Evolutionary conservation across 1,140 invertebrate genomes (phyloP).

Genomic region (Fopius arisanus): DNA sequence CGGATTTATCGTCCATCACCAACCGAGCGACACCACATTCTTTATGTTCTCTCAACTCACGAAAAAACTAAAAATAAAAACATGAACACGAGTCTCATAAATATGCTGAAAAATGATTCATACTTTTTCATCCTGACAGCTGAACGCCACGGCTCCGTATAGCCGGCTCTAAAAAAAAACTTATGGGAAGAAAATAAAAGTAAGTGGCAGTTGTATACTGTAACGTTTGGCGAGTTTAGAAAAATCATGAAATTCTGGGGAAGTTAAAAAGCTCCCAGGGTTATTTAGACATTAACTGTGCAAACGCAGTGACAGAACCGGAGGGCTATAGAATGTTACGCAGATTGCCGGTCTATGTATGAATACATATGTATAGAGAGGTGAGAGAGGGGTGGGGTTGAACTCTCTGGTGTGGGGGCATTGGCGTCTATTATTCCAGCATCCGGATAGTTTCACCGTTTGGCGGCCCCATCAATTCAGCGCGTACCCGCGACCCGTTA

Average conservation of each 20-base stretch:
- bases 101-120: slow-evolving; percentile 9
- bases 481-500: slow-evolving; percentile 29
- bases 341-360: not conserved
- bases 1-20: slow-evolving; percentile 18
- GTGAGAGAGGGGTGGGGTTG: not conserved
- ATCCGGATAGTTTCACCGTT: slow-evolving; percentile 32
- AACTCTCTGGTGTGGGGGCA: slow-evolving; percentile 7
- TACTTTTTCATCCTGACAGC: not conserved
- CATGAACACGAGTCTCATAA: not conserved
- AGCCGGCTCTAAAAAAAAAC: not conserved
- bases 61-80: slow-evolving; percentile 8
- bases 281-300: slow-evolving; percentile 1
- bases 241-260: not conserved
- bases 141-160: not conserved
- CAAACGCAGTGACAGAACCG: not conserved
- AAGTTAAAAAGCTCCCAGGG: not conserved
- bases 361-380: not conserved
- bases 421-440: slow-evolving; percentile 23
- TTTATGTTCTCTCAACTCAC: slow-evolving; percentile 12
- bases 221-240: not conserved
- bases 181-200: not conserved
- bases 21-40: slow-evolving; percentile 7
- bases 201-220: not conserved
- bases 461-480: slow-evolving; percentile 34
- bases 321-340: not conserved